phyloP scores from a whole-genome alignment of 2,888 invertebrate genomes.

The Electrophaes corylata region DNA sequence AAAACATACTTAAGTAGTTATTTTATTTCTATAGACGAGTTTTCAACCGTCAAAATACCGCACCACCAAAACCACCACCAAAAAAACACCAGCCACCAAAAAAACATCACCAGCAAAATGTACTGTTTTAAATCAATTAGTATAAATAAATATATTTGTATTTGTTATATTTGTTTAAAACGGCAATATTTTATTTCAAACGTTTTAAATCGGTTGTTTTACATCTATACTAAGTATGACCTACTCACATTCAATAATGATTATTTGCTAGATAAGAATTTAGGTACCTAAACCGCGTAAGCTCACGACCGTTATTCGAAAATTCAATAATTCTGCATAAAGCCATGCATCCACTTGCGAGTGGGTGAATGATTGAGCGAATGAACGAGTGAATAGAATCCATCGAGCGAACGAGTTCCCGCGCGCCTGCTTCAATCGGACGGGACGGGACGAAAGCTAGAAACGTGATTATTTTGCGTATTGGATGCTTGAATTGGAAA shows the following conservation, averaged over 20 bases:
- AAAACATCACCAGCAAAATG: too few species aligned
- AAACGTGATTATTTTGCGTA: constrained; percentile 65
- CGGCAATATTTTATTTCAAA: too few species aligned
- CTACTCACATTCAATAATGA: neutral
- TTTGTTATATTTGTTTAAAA: too few species aligned
- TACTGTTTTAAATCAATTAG: too few species aligned
- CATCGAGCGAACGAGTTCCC: constrained; percentile 53
- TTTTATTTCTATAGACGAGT: too few species aligned
- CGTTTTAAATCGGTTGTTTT: too few species aligned
- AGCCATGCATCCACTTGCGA: constrained; percentile 65
- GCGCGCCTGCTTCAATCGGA: constrained; percentile 54
- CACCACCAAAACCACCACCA: too few species aligned
- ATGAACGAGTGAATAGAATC: constrained; percentile 63
- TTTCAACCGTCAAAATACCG: too few species aligned
- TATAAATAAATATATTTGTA: too few species aligned
- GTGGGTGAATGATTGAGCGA: constrained; percentile 66
- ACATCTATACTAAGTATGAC: too few species aligned
- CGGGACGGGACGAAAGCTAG: constrained; percentile 41
- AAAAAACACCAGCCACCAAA: too few species aligned
- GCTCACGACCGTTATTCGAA: constrained; percentile 51
- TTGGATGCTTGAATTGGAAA: constrained; percentile 54
- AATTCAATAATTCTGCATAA: constrained; percentile 76
- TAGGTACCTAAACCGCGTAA: constrained; percentile 46
- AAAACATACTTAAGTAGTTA: too few species aligned
- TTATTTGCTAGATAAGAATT: constrained; percentile 40